These are phyloP conservation scores for Carcharodon carcharias DNA, from an alignment of 2,797 vertebrate species.

Conservation along the genomic window DNA sequence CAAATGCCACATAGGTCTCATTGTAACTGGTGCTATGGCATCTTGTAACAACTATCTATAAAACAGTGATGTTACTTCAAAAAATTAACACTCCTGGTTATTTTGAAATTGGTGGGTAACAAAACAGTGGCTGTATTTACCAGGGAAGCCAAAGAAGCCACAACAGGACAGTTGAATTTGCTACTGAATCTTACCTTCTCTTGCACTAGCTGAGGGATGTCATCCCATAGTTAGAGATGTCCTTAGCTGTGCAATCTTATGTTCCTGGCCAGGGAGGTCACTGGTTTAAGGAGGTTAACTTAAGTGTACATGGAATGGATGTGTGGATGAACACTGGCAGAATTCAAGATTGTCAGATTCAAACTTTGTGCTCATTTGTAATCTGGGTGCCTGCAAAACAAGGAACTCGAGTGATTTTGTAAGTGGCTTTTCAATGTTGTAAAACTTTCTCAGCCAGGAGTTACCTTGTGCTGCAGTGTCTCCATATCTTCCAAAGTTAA, in stretches of 20 bases:
- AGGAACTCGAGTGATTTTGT: background rate
- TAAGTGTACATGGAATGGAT: background rate
- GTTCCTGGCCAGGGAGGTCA: background rate
- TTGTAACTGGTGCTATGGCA: background rate
- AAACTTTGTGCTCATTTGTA: conserved; percentile 20
- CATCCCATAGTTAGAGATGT: background rate
- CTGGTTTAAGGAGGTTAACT: background rate
- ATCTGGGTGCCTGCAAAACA: background rate
- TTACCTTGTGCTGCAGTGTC: background rate
- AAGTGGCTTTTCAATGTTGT: background rate
- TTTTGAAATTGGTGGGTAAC: conserved; percentile 20
- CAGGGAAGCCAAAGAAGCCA: background rate
- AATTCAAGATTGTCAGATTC: background rate
- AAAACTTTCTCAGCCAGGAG: background rate
- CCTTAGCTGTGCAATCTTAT: background rate
- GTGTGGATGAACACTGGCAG: background rate
- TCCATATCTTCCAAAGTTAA: background rate
- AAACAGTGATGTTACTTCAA: background rate
- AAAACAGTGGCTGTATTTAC: background rate
- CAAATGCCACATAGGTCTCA: background rate
- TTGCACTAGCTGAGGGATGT: background rate
- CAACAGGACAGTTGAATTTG: background rate
- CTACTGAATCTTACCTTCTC: background rate
- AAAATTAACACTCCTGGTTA: background rate
- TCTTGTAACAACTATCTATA: background rate